Base-by-base conservation (phyloP, 2,888 invertebrate species). In the Caenorhabditis japonica region DNA sequence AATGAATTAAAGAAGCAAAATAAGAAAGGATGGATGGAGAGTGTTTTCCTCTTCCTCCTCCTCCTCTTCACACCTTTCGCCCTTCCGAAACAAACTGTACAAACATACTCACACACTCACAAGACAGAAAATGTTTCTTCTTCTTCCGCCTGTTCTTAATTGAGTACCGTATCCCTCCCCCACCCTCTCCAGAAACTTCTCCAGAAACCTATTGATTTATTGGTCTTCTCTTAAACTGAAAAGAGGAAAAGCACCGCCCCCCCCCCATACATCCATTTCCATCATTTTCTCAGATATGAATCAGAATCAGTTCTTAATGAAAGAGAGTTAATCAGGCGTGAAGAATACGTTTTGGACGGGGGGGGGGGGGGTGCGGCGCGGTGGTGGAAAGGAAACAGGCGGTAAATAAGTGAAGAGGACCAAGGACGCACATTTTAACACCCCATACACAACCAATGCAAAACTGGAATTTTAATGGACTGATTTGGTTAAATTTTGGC, bases 291-390 rank as follows among this genome's bases (percentile, higher is more conserved):
- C 52, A 61, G 61, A 61, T 61, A 61, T 61, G 36, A 61, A 61
- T 61, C 61, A 61, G 61, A 49, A 52, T 23, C 10, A 15, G 19
- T 21, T 17, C 39, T 27, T 64, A 64, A 64, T 64, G 64, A 64
- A 64, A 64, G 56, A 56, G 64, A 64, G 64, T 64, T 64, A 64
- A 64, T 64, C 64, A 64, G 34, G 55, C 64, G 64, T 64, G 43
- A 64, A 64, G 30, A 30, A 55, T 41, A 49, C 47, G 56, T 56
- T 49, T 5, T 30, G 7, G 30, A n/a, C n/a, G n/a, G n/a, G n/a
- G n/a, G n/a, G n/a, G n/a, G n/a, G n/a, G n/a, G n/a, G n/a, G n/a
- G n/a, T n/a, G n/a, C n/a, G n/a, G n/a, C n/a, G n/a, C n/a, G n/a
- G n/a, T n/a, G n/a, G n/a, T n/a, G n/a, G n/a, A n/a, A n/a, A n/a